Conservation (phyloP, 2,797 vertebrate species). For the Percopsis omiscomaycus region DNA sequence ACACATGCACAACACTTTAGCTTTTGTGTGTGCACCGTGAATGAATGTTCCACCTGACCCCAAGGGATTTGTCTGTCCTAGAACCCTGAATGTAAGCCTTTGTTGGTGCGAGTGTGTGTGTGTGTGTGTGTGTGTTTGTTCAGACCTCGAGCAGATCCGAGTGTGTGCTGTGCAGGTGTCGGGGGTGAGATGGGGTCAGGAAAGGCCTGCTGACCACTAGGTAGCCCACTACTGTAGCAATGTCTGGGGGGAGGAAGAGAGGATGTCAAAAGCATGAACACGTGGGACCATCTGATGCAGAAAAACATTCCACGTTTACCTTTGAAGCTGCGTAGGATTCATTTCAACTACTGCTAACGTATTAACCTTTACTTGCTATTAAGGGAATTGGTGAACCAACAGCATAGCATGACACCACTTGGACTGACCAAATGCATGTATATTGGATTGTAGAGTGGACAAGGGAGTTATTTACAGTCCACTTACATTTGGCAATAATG, state of each 20-base stretch:
- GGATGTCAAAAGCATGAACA: background rate
- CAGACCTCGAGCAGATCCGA: slow-evolving; percentile 92
- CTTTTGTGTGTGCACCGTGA: too few relatives aligned
- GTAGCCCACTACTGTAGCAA: slow-evolving; percentile 96
- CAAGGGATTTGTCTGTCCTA: too few relatives aligned
- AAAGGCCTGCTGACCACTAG: slow-evolving; percentile 95
- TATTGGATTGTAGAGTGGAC: background rate
- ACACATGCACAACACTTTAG: too few relatives aligned
- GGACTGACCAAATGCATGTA: background rate
- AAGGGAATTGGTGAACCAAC: background rate
- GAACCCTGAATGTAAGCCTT: background rate
- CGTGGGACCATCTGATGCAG: background rate
- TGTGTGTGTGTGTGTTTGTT: background rate
- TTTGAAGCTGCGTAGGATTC: background rate
- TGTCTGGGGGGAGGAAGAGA: slow-evolving; percentile 73
- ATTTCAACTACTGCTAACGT: too few relatives aligned
- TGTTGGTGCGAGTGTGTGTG: slow-evolving; percentile 1
- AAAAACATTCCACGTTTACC: background rate
- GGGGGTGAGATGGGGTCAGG: slow-evolving; percentile 81
- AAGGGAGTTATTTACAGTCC: background rate
- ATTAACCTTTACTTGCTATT: too few relatives aligned
- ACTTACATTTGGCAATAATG: slow-evolving; percentile 97
- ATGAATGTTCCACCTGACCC: too few relatives aligned
- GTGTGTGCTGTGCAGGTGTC: slow-evolving; percentile 87
- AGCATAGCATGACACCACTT: background rate